Conservation (phyloP, 92 coral and sea anemone species). For the Porites lobata region DNA sequence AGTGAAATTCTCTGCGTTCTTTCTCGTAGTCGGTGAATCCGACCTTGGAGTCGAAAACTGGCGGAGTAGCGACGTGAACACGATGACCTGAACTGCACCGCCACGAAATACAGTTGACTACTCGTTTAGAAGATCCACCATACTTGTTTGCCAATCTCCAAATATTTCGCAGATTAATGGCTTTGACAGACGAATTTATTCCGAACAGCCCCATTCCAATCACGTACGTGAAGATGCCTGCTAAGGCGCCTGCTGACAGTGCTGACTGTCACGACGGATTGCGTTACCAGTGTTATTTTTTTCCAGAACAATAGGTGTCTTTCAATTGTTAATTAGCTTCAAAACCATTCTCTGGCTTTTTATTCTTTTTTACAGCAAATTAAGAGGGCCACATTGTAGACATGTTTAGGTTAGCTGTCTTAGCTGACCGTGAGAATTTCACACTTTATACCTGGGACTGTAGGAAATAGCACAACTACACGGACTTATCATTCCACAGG, state of each 20-base stretch:
- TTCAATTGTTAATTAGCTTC: too few species aligned
- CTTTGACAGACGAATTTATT: not conserved
- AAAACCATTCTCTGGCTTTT: too few species aligned
- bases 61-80: constrained; percentile 57
- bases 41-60: constrained; percentile 79
- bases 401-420: too few species aligned
- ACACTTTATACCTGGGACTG: too few species aligned
- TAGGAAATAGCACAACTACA: too few species aligned
- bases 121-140: not conserved
- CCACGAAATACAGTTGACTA: not conserved
- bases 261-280: too few species aligned
- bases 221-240: not conserved
- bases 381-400: too few species aligned
- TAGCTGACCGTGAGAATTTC: too few species aligned
- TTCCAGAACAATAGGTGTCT: too few species aligned
- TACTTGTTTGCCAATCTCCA: constrained; percentile 1
- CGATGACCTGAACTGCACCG: constrained; percentile 26
- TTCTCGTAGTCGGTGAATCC: constrained; percentile 85
- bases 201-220: constrained; percentile 13
- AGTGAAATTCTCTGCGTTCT: constrained; percentile 60
- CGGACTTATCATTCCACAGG: too few species aligned
- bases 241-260: not conserved
- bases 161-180: not conserved
- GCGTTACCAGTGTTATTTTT: too few species aligned
- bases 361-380: too few species aligned